Conservation (phyloP, 2,113 vertebrate genomes). For the Meleagris gallopavo region DNA sequence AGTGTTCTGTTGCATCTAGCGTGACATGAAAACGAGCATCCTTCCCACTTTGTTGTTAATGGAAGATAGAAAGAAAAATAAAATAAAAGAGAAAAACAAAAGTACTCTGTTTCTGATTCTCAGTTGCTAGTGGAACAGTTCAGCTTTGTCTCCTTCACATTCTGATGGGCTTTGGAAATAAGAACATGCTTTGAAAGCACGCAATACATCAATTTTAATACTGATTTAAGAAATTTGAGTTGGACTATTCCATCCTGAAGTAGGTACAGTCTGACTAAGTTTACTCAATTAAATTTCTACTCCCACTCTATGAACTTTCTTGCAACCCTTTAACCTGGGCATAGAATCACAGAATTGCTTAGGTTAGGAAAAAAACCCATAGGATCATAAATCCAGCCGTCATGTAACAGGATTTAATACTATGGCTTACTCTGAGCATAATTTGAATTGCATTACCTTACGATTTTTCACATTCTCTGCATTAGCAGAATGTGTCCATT, state of each 20-base stretch:
- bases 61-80: not conserved
- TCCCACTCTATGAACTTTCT: not conserved
- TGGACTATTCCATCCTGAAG: not conserved
- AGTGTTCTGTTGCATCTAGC: not conserved
- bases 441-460: not conserved
- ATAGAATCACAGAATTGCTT: not conserved
- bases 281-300: not conserved
- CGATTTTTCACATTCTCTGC: too few species aligned
- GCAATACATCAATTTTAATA: accelerated
- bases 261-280: not conserved
- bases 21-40: not conserved
- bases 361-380: too few species aligned
- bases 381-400: not conserved
- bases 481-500: not conserved
- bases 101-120: not conserved
- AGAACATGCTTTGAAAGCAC: not conserved
- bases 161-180: not conserved
- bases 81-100: too few species aligned
- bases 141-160: not conserved
- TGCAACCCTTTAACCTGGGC: not conserved
- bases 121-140: not conserved
- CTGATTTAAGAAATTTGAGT: not conserved
- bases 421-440: not conserved
- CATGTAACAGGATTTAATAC: not conserved
- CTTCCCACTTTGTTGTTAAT: not conserved